phyloP scores from a whole-genome alignment of 2,113 vertebrate genomes.

The Leiothrix lutea region DNA sequence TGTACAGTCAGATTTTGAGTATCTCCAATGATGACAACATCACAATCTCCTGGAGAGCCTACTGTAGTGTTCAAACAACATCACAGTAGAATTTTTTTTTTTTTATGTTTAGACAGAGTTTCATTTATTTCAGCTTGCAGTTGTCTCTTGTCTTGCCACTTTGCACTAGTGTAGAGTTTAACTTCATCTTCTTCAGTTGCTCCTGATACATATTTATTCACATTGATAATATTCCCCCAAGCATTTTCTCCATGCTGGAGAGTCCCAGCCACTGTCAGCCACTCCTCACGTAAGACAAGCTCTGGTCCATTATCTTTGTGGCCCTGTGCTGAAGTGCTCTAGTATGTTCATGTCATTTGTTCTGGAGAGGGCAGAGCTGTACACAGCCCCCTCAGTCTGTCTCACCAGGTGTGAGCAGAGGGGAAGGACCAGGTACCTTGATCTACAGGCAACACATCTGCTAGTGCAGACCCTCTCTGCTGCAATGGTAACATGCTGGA shows the following conservation, averaged over 20 bases:
- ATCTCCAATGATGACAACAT: neutral
- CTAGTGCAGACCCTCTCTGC: neutral
- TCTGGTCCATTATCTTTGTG: neutral
- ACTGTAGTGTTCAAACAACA: neutral
- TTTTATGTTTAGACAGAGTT: neutral
- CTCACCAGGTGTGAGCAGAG: neutral
- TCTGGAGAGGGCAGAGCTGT: neutral
- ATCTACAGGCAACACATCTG: neutral
- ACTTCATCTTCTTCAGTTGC: neutral
- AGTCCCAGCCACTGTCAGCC: neutral
- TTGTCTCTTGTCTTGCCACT: neutral
- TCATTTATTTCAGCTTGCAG: neutral
- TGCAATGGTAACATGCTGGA: rapidly evolving
- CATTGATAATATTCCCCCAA: neutral
- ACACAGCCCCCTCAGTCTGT: neutral
- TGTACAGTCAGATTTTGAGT: neutral
- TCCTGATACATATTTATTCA: neutral
- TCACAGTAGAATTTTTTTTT: neutral
- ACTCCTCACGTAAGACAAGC: rapidly evolving
- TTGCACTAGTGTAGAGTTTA: neutral
- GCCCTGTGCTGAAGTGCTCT: neutral
- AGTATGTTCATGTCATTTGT: neutral
- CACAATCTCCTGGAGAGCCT: neutral
- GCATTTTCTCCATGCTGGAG: neutral
- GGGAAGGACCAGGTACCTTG: neutral